Evolutionary conservation across 1,140 invertebrate genomes (phyloP).

Genomic region (Stenopsyche tienmushanensis): DNA sequence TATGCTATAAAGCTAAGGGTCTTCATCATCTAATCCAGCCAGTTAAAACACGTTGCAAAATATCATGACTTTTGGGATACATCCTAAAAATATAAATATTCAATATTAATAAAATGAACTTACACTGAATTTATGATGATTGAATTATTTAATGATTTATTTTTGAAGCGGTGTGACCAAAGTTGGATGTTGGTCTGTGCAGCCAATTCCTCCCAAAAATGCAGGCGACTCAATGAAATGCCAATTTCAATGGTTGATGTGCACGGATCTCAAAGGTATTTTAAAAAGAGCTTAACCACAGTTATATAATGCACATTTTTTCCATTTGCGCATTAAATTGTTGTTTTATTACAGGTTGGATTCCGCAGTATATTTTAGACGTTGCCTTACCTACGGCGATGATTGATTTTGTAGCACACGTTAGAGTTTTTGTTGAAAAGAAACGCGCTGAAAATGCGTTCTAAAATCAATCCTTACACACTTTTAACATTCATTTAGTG

Average conservation of each 20-base stretch:
- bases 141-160: background rate
- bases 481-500: no score
- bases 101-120: background rate
- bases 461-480: no score
- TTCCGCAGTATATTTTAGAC: conserved; percentile 52
- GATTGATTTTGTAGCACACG: conserved; percentile 51
- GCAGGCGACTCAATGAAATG: conserved; percentile 38
- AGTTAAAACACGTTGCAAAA: no score
- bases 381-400: conserved; percentile 52
- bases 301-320: background rate
- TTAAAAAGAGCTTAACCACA: no score
- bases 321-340: no score
- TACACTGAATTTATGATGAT: background rate
- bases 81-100: background rate
- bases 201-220: conserved; percentile 42
- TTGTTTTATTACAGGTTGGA: conserved; percentile 49
- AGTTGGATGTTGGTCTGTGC: conserved; percentile 49
- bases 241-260: conserved; percentile 54
- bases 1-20: background rate
- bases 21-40: background rate
- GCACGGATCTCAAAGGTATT: conserved; percentile 54
- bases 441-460: conserved; percentile 46
- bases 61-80: no score
- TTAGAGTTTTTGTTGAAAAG: conserved; percentile 47
- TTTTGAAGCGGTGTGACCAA: conserved; percentile 51